Evolutionary conservation across 2,113 vertebrate species (phyloP), one percentile per base, ranked within the genome.

Genomic region (Chionomys nivalis): DNA sequence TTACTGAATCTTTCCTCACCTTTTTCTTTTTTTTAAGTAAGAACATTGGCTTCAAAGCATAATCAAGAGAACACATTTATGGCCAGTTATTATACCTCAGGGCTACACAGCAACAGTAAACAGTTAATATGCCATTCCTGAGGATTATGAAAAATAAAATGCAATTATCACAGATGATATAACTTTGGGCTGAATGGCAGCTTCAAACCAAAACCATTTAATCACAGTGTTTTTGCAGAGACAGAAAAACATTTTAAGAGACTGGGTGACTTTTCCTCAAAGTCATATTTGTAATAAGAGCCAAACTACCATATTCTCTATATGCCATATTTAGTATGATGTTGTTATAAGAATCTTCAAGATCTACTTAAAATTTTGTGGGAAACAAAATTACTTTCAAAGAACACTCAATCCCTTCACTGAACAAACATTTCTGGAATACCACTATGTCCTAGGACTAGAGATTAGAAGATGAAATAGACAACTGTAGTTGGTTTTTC

Each of bases 161-260:
- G 16, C 26, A 91, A 65, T 78, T 55, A 87, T 87, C 23, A 89
- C 13, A 87, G 19, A 90, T 86, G 26, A 94, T 66, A 85, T 28
- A 92, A 52, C 58, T 91, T 77, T 63, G 42, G 68, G 24, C 58
- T 96, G 70, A 94, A 90, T 78, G 49, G 47, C 21, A 87, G 13
- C 44, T 96, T 96, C 19, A 90, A 95, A 95, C 47, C 55, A 94
- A 95, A 58, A 95, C 36, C 49, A 95, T 94, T 21, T 61, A 92
- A 82, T 83, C n/a, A 90, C 0, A 70, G 44, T n/a, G 36, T 95
- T 42, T 94, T 85, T 91, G 85, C 42, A 95, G 4, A 96, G 49
- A 75, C 58, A 87, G 58, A 91, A 82, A 95, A 90, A 86, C 5
- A 92, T 76, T 23, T 93, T n/a, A 11, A 96, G 65, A 95, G 58